Evolutionary conservation across 1,140 invertebrate species (phyloP), one percentile per base, ranked within the genome.

Genomic region (Neuroterus valhalla): DNA sequence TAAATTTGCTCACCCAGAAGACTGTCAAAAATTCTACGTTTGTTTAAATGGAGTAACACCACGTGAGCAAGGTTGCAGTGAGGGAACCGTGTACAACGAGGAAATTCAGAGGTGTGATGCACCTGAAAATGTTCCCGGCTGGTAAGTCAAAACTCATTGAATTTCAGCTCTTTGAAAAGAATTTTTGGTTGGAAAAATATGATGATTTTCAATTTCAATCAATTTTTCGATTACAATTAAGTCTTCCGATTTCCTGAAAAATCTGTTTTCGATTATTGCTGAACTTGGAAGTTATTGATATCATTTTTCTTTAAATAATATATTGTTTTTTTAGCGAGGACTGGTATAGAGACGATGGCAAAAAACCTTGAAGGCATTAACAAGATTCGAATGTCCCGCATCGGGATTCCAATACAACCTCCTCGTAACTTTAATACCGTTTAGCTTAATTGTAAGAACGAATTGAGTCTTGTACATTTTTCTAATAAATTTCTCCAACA

Each of bases 1-100:
- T n/a, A 95, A 96, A 82, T 97, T 94, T 87, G 91, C 95, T 2
- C 95, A 97, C 89, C 95, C 95, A 12, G 93, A 93, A 10, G 95
- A 97, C 85, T 97, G 96, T 88, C 95, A 96, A 88, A 95, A 96
- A 72, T 96, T 96, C 91, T 96, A 97, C 85, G 95, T 97, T 8
- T 98, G 96, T 88, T 90, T 97, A 74, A 97, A 96, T 86, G 95
- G 95, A 8, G 92, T 95, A 19, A 96, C 95, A 71, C 96, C 96
- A 2, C 92, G 96, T 76, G 95, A 97, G 88, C 92, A 96, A 70
- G 95, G 95, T 21, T 97, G 96, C 89, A 93, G 93, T 82, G 92
- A 94, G 26, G 96, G 96, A 45, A 95, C 96, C 79, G 96, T 96
- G 15, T 97, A 96, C 91, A 97, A 96, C 85, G 95, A 96, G 74